A percentile compares a stretch with the other conserved stretches of the same genome.
Conservation (phyloP, 2,113 vertebrate genomes). For the Nesoenas mayeri region DNA sequence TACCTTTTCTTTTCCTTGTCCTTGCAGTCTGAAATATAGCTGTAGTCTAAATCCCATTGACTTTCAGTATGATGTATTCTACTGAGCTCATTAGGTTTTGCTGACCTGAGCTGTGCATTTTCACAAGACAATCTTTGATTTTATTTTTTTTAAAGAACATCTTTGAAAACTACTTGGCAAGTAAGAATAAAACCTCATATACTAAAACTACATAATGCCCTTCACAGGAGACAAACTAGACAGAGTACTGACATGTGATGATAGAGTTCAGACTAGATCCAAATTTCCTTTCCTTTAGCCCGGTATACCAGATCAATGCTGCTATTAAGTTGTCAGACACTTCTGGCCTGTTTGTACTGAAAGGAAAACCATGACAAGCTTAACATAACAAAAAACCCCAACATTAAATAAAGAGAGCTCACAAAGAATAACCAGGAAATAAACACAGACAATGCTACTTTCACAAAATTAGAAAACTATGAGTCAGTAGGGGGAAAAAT, state of each 20-base stretch:
- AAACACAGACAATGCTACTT: not conserved
- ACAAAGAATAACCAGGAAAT: not conserved
- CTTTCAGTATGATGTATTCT: not conserved
- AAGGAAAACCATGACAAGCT: not conserved
- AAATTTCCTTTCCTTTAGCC: not conserved
- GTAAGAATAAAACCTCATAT: not conserved
- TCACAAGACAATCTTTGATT: not conserved
- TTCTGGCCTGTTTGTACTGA: not conserved
- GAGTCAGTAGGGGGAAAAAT: not conserved
- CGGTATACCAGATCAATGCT: not conserved
- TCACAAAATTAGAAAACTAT: not conserved
- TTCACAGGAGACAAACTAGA: not conserved
- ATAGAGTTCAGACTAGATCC: not conserved
- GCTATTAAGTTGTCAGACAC: not conserved
- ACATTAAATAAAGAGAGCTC: not conserved
- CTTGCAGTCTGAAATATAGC: slow-evolving; percentile 3
- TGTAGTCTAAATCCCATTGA: not conserved
- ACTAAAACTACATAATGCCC: not conserved
- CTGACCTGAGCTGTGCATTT: not conserved
- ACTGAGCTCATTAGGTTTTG: not conserved
- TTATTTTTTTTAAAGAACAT: not conserved
- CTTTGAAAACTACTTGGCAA: not conserved
- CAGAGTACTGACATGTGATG: rapidly evolving
- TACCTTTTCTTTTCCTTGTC: not conserved
- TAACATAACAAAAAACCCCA: not conserved